These are phyloP conservation scores for Brachypteracias leptosomus DNA, from an alignment of 2,113 vertebrate genomes.

Conservation along the genomic window DNA sequence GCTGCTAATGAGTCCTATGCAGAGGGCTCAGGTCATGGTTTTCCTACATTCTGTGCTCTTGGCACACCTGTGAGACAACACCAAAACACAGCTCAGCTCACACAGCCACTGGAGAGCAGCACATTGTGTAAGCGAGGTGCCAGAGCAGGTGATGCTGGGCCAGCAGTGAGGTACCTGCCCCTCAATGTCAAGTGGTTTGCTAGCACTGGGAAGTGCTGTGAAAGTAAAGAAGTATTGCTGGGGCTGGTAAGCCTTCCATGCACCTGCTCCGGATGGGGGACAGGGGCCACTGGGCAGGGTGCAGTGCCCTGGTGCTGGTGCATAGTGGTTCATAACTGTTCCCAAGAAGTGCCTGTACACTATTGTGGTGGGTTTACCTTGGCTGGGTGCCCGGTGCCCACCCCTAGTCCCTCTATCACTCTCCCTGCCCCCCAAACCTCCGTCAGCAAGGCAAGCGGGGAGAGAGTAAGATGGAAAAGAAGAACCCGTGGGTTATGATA, in stretches of 20 bases:
- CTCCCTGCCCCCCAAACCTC: too few species aligned
- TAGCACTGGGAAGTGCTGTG: not conserved
- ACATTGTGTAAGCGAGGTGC: rapidly evolving
- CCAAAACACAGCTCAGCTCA: rapidly evolving
- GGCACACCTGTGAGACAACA: not conserved
- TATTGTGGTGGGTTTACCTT: too few species aligned
- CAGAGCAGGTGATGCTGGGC: not conserved
- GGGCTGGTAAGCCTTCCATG: not conserved
- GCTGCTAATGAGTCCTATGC: not conserved
- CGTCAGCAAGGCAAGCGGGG: too few species aligned
- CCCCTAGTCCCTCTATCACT: too few species aligned
- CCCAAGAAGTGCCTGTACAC: not conserved
- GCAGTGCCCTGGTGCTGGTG: not conserved
- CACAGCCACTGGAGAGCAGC: rapidly evolving
- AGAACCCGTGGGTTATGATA: too few species aligned
- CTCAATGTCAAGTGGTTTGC: rapidly evolving
- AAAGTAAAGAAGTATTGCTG: not conserved
- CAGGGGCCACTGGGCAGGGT: not conserved
- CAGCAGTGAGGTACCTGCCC: not conserved
- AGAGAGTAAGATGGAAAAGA: too few species aligned
- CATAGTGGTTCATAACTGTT: rapidly evolving
- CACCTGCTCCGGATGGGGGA: not conserved
- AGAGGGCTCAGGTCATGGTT: not conserved
- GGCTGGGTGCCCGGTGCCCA: too few species aligned
- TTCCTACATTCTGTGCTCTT: not conserved